Percentiles rank a stretch among this genome's conserved stretches.
Conservation (phyloP, 2,888 invertebrate genomes). For the Dasysyrphus albostriatus region DNA sequence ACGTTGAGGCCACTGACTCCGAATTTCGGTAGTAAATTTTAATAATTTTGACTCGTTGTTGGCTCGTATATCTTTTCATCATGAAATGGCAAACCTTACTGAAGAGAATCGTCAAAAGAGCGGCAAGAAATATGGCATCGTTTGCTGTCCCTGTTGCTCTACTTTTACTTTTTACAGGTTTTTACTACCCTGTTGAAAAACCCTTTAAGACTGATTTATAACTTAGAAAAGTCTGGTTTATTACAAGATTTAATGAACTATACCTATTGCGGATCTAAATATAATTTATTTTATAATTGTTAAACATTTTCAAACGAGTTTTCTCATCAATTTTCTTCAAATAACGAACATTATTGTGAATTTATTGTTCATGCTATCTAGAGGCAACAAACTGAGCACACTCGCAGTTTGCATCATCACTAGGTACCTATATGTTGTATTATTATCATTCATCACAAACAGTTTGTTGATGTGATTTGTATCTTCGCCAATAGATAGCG, state of each 20-base stretch:
- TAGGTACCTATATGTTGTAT: neutral
- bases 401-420: constrained; percentile 53
- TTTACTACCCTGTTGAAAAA: no score
- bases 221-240: neutral
- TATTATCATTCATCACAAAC: constrained; percentile 29
- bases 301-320: constrained; percentile 30
- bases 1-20: no score
- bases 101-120: no score
- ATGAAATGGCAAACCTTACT: no score
- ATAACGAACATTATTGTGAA: constrained; percentile 37
- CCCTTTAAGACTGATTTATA: neutral
- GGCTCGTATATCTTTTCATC: no score
- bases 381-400: neutral
- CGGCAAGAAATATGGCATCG: no score
- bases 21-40: no score
- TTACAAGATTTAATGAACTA: neutral
- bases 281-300: neutral
- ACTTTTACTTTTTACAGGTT: no score
- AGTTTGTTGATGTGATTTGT: constrained; percentile 35
- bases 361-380: constrained; percentile 37
- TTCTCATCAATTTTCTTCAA: constrained; percentile 37
- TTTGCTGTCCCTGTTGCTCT: no score
- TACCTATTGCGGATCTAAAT: neutral
- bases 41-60: no score
- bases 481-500: constrained; percentile 60